phyloP scores from a whole-genome alignment of 2,888 invertebrate genomes.

The Germaria angustata region DNA sequence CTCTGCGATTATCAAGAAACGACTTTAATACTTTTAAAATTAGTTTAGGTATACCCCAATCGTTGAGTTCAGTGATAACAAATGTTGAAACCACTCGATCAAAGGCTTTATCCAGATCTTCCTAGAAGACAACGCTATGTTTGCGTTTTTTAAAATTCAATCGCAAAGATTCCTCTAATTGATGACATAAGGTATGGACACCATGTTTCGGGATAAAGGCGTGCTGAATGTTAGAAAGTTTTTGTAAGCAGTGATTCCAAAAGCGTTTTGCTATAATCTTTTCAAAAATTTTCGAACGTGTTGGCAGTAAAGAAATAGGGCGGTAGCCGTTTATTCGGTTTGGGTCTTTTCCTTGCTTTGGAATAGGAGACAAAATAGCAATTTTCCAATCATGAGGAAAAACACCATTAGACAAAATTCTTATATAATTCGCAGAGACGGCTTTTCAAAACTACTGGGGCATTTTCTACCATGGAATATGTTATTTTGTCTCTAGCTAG shows the following conservation, averaged over 20 bases:
- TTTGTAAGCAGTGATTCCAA: not conserved
- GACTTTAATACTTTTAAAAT: not conserved
- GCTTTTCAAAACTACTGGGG: not conserved
- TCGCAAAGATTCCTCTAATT: not conserved
- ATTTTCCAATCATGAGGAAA: constrained; percentile 42
- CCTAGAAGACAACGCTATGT: not conserved
- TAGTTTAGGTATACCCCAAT: not conserved
- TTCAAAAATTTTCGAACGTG: constrained; percentile 28
- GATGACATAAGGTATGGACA: not conserved
- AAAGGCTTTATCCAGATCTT: not conserved
- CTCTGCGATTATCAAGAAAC: not conserved
- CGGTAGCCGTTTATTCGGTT: not conserved
- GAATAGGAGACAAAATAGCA: not conserved
- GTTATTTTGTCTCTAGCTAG: constrained; percentile 15
- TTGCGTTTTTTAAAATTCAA: not conserved
- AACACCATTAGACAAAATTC: not conserved
- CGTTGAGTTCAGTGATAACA: not conserved
- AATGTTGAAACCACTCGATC: not conserved
- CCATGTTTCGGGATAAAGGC: not conserved
- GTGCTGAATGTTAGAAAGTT: not conserved
- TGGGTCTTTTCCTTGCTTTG: constrained; percentile 5
- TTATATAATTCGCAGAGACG: not conserved
- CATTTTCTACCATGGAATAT: constrained; percentile 10
- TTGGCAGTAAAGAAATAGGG: constrained; percentile 9
- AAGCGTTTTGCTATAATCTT: constrained; percentile 19